Percentiles rank a stretch among this genome's conserved stretches.
Conservation (phyloP, 2,888 invertebrate species). For the Sipha maydis region DNA sequence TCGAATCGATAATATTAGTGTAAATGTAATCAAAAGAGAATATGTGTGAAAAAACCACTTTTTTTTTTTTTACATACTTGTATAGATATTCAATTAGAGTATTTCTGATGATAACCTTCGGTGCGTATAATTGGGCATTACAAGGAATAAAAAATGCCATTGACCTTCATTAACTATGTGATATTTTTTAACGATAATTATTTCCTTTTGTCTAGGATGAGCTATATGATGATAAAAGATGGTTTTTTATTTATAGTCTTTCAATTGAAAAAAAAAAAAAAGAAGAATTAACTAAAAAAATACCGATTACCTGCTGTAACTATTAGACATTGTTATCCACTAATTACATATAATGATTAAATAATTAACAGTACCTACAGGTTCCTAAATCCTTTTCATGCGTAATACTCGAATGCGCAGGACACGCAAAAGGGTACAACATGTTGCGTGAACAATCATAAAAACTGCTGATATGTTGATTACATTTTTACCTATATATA, state of each 20-base stretch:
- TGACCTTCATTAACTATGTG: neutral
- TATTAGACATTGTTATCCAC: neutral
- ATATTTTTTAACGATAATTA: neutral
- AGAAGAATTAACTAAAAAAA: neutral
- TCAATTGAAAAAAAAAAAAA: neutral
- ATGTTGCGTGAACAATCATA: neutral
- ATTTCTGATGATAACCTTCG: constrained; percentile 13
- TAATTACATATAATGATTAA: neutral
- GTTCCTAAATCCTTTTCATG: too few relatives aligned
- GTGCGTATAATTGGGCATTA: neutral
- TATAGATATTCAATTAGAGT: neutral
- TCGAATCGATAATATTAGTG: too few relatives aligned
- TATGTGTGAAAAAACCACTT: neutral
- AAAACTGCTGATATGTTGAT: neutral
- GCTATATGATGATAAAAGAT: neutral
- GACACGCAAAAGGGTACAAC: neutral
- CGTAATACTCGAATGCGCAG: too few relatives aligned
- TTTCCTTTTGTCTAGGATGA: neutral
- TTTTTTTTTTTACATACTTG: neutral
- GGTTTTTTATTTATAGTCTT: neutral
- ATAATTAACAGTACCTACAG: too few relatives aligned
- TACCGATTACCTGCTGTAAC: neutral
- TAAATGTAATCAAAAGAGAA: neutral
- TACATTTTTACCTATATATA: too few relatives aligned
- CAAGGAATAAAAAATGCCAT: neutral